Conservation (phyloP, 2,888 invertebrate genomes). For the Cryptosula pallasiana region DNA sequence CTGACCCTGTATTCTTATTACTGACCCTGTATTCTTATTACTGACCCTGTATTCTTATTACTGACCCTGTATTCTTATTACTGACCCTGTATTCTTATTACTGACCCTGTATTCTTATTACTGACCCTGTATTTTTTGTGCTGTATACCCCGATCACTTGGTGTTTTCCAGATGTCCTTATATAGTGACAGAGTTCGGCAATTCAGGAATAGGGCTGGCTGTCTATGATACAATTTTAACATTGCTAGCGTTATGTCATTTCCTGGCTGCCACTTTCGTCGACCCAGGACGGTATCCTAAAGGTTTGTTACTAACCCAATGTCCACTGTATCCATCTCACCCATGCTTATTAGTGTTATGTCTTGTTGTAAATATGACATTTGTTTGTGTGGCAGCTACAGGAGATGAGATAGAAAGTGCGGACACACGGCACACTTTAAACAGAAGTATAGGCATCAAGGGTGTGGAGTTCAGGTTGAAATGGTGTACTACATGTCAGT, state of each 20-base stretch:
- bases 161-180: conserved; percentile 40
- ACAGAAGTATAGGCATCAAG: conserved; percentile 95
- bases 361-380: too few species aligned
- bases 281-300: conserved; percentile 97
- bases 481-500: conserved; percentile 99
- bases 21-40: too few species aligned
- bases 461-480: conserved; percentile 99
- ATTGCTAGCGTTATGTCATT: conserved; percentile 95
- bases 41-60: too few species aligned
- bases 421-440: conserved; percentile 85
- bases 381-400: too few species aligned
- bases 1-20: too few species aligned
- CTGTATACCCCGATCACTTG: too few species aligned
- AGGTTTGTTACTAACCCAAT: conserved; percentile 70
- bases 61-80: too few species aligned
- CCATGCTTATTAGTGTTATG: too few species aligned
- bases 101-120: too few species aligned
- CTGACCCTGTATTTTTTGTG: too few species aligned
- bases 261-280: conserved; percentile 98
- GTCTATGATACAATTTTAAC: conserved; percentile 90
- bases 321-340: too few species aligned
- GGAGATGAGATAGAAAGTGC: conserved; percentile 86
- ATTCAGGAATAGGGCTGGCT: conserved; percentile 36
- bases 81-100: too few species aligned
- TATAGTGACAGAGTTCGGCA: conserved; percentile 23